phyloP scores from a whole-genome alignment of 2,797 vertebrate species.

The Catostomus latipinnis region DNA sequence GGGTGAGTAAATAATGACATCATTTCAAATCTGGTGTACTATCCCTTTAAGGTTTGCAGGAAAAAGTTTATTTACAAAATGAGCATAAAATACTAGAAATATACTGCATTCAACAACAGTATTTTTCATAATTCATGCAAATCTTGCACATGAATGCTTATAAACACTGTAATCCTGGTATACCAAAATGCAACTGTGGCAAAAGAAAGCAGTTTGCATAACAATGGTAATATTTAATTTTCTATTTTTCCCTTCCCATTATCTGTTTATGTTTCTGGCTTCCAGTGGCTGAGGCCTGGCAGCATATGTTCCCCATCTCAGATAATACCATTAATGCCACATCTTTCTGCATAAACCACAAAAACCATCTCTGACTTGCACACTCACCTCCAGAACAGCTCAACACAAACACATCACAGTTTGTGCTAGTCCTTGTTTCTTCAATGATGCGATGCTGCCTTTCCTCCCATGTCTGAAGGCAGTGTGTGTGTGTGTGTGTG shows the following conservation, averaged over 20 bases:
- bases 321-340: conserved; percentile 73
- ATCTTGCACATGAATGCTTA: not conserved
- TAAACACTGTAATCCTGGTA: conserved; percentile 30
- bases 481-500: conserved; percentile 30
- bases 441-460: conserved; percentile 51
- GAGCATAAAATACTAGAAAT: too few species aligned
- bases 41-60: too few species aligned
- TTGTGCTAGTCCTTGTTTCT: conserved; percentile 61
- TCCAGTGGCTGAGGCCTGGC: conserved; percentile 65
- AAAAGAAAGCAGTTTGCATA: conserved; percentile 3
- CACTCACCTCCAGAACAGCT: conserved; percentile 62
- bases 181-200: not conserved
- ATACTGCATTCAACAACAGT: too few species aligned
- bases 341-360: conserved; percentile 63
- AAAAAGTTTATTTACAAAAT: too few species aligned
- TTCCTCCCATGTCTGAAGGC: conserved; percentile 58
- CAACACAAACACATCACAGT: conserved; percentile 64
- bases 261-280: conserved; percentile 41
- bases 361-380: conserved; percentile 35
- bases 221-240: conserved; percentile 25
- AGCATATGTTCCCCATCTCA: conserved; percentile 66
- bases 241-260: not conserved
- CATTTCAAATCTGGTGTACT: too few species aligned
- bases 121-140: not conserved
- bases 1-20: too few species aligned